A percentile compares a stretch with the other conserved stretches of the same genome.
These are phyloP conservation scores for Anolis apletophallus DNA, from an alignment of 2,797 vertebrate genomes.

Conservation along the genomic window DNA sequence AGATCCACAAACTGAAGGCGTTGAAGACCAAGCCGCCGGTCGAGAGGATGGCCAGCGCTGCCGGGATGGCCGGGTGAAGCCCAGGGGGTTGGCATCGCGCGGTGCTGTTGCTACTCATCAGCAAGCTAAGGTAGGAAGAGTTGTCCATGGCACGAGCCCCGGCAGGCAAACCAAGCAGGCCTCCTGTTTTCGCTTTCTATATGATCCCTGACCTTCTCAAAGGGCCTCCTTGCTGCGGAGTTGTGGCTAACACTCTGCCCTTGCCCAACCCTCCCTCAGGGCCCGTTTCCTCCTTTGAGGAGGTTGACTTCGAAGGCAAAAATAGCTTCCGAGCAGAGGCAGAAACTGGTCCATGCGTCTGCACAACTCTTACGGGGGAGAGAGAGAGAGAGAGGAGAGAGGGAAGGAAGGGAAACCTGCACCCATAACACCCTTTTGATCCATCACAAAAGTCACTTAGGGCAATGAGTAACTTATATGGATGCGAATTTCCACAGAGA, in stretches of 20 bases:
- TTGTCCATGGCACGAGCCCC: neutral
- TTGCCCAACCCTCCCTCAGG: neutral
- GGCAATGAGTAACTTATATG: too few relatives aligned
- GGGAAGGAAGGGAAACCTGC: too few relatives aligned
- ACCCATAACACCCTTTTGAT: too few relatives aligned
- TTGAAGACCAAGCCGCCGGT: slow-evolving; percentile 76
- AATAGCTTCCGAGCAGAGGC: neutral
- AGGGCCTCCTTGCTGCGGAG: too few relatives aligned
- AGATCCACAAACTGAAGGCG: slow-evolving; percentile 77
- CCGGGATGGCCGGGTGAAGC: slow-evolving; percentile 40
- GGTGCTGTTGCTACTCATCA: neutral
- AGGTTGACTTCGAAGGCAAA: neutral
- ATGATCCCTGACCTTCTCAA: too few relatives aligned
- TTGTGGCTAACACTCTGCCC: neutral
- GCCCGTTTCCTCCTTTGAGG: neutral
- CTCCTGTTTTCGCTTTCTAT: too few relatives aligned
- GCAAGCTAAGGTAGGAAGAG: neutral
- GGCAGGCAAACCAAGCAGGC: neutral
- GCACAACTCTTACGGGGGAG: too few relatives aligned
- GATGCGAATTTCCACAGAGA: too few relatives aligned
- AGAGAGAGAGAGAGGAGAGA: too few relatives aligned
- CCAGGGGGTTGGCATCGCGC: neutral
- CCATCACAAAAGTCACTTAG: too few relatives aligned
- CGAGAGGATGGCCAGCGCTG: slow-evolving; percentile 73
- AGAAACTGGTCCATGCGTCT: neutral